Percentiles rank a stretch among this genome's conserved stretches.
Conservation (phyloP, 2,888 invertebrate species). For the Kuschelorhynchus macadamiae region DNA sequence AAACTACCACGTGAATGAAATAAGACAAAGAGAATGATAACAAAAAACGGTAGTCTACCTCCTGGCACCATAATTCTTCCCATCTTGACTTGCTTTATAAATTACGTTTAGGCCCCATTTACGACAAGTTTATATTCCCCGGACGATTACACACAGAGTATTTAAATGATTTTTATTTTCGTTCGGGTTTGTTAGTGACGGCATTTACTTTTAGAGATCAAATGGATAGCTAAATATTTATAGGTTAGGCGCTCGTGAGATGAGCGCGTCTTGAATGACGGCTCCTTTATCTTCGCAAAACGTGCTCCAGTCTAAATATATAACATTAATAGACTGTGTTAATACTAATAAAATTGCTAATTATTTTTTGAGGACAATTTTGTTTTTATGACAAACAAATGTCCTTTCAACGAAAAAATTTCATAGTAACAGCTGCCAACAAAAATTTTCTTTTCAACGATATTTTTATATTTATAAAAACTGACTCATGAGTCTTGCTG, state of each 20-base stretch:
- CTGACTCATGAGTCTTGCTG: too few relatives aligned
- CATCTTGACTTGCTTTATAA: slow-evolving; percentile 56
- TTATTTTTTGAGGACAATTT: too few relatives aligned
- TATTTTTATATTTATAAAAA: too few relatives aligned
- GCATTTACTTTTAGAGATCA: slow-evolving; percentile 54
- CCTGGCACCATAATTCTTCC: slow-evolving; percentile 33
- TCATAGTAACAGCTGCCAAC: too few relatives aligned
- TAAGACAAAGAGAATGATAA: slow-evolving; percentile 27
- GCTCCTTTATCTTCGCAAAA: slow-evolving; percentile 8
- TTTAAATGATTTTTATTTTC: slow-evolving; percentile 63
- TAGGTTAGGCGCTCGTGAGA: slow-evolving; percentile 27
- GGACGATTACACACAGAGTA: slow-evolving; percentile 64
- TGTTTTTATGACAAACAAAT: too few relatives aligned
- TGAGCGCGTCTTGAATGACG: slow-evolving; percentile 22
- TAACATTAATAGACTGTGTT: too few relatives aligned
- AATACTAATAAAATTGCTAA: too few relatives aligned
- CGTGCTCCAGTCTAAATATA: too few relatives aligned
- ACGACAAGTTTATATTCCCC: slow-evolving; percentile 63
- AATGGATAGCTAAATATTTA: slow-evolving; percentile 45
- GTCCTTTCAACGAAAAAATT: too few relatives aligned
- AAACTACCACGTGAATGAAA: slow-evolving; percentile 29
- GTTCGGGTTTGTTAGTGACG: slow-evolving; percentile 61
- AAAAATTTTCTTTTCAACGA: too few relatives aligned
- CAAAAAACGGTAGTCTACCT: slow-evolving; percentile 40
- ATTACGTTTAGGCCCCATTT: slow-evolving; percentile 60